Evolutionary conservation across 2,888 invertebrate species (phyloP).

Genomic region (Serrognathus titanus): DNA sequence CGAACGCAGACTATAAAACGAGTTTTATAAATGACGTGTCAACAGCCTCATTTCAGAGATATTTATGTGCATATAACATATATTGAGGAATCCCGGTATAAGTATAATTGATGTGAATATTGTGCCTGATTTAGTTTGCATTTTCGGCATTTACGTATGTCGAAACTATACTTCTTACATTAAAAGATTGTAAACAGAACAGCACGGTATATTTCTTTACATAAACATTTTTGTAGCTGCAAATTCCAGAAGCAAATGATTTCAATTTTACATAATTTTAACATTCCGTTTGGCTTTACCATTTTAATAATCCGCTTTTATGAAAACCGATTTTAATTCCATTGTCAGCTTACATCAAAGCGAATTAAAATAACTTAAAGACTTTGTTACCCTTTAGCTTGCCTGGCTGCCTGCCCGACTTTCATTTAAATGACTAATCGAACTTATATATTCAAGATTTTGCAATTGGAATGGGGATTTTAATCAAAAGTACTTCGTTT

Average conservation of each 20-base stretch:
- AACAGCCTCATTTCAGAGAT: slow-evolving; percentile 18
- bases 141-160: slow-evolving; percentile 16
- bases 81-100: slow-evolving; percentile 14
- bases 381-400: slow-evolving; percentile 5
- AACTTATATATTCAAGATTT: background rate
- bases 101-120: slow-evolving; percentile 17
- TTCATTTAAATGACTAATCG: slow-evolving; percentile 2
- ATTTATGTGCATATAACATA: slow-evolving; percentile 19
- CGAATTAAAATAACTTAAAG: slow-evolving; percentile 13
- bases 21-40: slow-evolving; percentile 19
- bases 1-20: slow-evolving; percentile 15
- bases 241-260: background rate
- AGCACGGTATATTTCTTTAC: too few relatives aligned
- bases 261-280: background rate
- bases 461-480: background rate
- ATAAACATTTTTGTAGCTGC: too few relatives aligned
- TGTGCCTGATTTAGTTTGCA: slow-evolving; percentile 17
- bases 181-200: too few relatives aligned
- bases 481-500: background rate
- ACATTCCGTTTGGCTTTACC: slow-evolving; percentile 6
- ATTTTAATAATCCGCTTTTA: slow-evolving; percentile 12
- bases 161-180: too few relatives aligned
- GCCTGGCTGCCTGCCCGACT: slow-evolving; percentile 1
- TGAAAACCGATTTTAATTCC: slow-evolving; percentile 13
- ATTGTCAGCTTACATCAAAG: slow-evolving; percentile 13